Evolutionary conservation across 1,140 invertebrate genomes (phyloP).

Genomic region (Diorhabda sublineata): DNA sequence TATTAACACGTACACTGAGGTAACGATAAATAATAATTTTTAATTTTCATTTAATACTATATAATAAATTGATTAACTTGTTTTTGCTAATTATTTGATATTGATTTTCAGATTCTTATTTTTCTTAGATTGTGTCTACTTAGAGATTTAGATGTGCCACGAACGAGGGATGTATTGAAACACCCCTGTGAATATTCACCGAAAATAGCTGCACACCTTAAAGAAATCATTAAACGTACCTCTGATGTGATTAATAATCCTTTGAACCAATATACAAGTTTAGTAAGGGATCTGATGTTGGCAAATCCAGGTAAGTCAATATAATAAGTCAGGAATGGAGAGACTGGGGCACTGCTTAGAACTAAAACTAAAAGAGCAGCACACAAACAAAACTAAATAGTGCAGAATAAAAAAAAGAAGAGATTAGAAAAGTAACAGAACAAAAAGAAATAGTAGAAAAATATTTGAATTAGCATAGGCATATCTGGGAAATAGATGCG

Average conservation of each 20-base stretch:
- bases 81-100: not conserved
- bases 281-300: constrained; percentile 61
- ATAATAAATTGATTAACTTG: not conserved
- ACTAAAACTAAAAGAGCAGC: too few relatives aligned
- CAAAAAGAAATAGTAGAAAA: too few relatives aligned
- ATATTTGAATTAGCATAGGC: too few relatives aligned
- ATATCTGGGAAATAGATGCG: too few relatives aligned
- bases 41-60: not conserved
- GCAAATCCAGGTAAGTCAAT: constrained; percentile 53
- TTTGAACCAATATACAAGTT: constrained; percentile 60
- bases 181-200: constrained; percentile 64
- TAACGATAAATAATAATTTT: constrained; percentile 38
- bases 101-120: constrained; percentile 60
- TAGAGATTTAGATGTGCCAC: constrained; percentile 51
- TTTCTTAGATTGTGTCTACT: constrained; percentile 72
- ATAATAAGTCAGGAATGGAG: not conserved
- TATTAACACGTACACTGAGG: constrained; percentile 61
- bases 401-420: too few relatives aligned
- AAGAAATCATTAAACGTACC: constrained; percentile 41
- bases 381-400: too few relatives aligned
- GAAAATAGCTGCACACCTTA: constrained; percentile 56
- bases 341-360: too few relatives aligned
- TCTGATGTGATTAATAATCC: constrained; percentile 51
- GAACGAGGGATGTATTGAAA: constrained; percentile 46
- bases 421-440: too few relatives aligned